Evolutionary conservation across 2,797 vertebrate species (phyloP), one percentile per base, ranked within the genome.

Genomic region (Diplodus sargus): DNA sequence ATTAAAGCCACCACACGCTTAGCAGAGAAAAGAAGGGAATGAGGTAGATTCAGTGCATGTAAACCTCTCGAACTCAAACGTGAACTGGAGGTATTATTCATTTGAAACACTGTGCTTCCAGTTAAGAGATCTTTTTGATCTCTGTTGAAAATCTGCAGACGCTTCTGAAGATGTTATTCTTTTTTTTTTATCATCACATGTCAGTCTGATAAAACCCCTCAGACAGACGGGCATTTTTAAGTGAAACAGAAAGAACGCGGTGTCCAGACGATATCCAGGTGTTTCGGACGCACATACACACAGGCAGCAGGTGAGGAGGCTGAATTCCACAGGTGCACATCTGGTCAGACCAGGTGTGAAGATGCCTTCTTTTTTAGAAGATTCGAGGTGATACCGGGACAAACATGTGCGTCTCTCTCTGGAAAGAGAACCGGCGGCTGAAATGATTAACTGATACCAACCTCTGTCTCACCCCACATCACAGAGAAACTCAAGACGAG

Each of bases 71-170:
- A 39, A 73, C 43, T 75, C 56, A 76, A 61, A 86, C 81, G 73
- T 70, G 45, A 88, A 61, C 63, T 34, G 11, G 47, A 78, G 70
- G 84, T 73, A 23, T 25, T 66, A 82, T 39, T 87, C 77, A 89
- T 87, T 84, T 12, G 58, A 90, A 91, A 87, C 87, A 91, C 81
- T 45, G 49, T 52, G 48, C 79, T 82, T 77, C 69, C 47, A 78
- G 58, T 84, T 62, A 52, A 39, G 28, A 70, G 30, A 56, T 45
- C 39, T 68, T 43, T 89, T 86, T 85, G 34, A 88, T 87, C 64
- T 63, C 65, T 70, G 43, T 48, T 66, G 42, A 17, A 84, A 79
- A 57, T 65, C 28, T 43, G 45, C 65, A 68, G 45, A 79, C n/a
- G 58, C 54, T 13, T 70, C 65, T 54, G 15, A 71, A 69, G 66